Conservation (phyloP, 2,888 invertebrate genomes). For the Drosophila tripunctata region DNA sequence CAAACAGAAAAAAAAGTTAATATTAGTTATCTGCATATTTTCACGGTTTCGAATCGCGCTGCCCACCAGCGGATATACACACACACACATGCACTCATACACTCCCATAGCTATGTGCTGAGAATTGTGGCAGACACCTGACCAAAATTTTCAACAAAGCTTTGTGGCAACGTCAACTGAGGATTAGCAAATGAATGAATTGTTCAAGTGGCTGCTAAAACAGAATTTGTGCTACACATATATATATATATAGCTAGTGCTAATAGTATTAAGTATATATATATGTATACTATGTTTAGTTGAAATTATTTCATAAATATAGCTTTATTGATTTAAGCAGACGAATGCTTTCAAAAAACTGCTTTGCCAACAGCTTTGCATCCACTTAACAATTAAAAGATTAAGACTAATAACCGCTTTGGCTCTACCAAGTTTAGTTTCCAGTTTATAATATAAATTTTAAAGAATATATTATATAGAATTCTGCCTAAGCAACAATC, state of each 20-base stretch:
- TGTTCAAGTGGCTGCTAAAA: not conserved
- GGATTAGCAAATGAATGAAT: constrained; percentile 26
- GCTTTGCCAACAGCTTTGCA: too few species aligned
- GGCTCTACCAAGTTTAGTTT: not conserved
- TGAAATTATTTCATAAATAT: too few species aligned
- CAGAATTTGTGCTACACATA: constrained; percentile 2
- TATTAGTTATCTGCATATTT: constrained; percentile 77
- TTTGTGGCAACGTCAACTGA: constrained; percentile 18
- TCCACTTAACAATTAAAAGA: not conserved
- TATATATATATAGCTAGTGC: too few species aligned
- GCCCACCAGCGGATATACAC: constrained; percentile 69
- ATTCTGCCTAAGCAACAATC: too few species aligned
- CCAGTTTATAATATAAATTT: too few species aligned
- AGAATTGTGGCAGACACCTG: constrained; percentile 53
- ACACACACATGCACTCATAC: constrained; percentile 24
- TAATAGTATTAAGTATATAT: too few species aligned
- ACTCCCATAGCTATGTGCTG: constrained; percentile 22
- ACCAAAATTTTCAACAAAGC: constrained; percentile 59
- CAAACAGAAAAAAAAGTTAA: constrained; percentile 72
- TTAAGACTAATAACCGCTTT: not conserved
- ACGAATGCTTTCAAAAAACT: too few species aligned
- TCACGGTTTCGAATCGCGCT: constrained; percentile 70
- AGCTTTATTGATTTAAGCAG: too few species aligned
- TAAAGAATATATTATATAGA: too few species aligned
- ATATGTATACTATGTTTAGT: too few species aligned